These are phyloP conservation scores for Serripes groenlandicus DNA, from an alignment of 2,888 invertebrate genomes.

Conservation along the genomic window DNA sequence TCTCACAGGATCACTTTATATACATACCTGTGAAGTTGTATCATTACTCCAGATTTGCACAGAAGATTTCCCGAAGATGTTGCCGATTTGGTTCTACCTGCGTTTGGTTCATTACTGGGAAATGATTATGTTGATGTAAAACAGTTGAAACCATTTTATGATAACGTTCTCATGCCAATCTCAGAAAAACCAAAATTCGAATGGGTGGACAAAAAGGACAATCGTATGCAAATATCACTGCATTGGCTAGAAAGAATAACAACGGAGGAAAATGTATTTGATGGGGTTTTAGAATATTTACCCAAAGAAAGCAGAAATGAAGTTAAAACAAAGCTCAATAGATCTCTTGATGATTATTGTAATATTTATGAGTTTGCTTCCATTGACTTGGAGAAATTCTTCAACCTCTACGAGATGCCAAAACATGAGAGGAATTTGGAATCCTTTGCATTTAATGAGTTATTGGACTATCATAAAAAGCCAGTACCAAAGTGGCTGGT, in stretches of 20 bases:
- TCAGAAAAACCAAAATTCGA: constrained; percentile 76
- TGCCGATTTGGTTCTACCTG: constrained; percentile 90
- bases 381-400: constrained; percentile 42
- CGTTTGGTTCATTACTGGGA: constrained; percentile 94
- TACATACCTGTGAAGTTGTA: constrained; percentile 89
- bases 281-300: constrained; percentile 86
- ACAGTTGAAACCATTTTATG: constrained; percentile 91
- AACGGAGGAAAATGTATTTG: constrained; percentile 90
- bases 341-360: constrained; percentile 81
- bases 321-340: constrained; percentile 72
- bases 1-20: constrained; percentile 43
- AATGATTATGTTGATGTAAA: constrained; percentile 93
- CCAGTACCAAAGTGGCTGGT: constrained; percentile 90
- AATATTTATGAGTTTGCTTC: constrained; percentile 44
- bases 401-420: neutral
- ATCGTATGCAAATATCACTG: constrained; percentile 91
- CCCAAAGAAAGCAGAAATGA: constrained; percentile 71
- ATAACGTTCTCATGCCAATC: constrained; percentile 88
- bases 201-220: constrained; percentile 87
- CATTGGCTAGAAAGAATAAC: constrained; percentile 91
- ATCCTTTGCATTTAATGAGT: constrained; percentile 14
- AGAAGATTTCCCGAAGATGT: constrained; percentile 89
- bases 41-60: constrained; percentile 90
- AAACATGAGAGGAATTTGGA: constrained; percentile 11
- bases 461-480: constrained; percentile 65